phyloP scores from a whole-genome alignment of 2,113 vertebrate genomes.

The Rattus rattus region DNA sequence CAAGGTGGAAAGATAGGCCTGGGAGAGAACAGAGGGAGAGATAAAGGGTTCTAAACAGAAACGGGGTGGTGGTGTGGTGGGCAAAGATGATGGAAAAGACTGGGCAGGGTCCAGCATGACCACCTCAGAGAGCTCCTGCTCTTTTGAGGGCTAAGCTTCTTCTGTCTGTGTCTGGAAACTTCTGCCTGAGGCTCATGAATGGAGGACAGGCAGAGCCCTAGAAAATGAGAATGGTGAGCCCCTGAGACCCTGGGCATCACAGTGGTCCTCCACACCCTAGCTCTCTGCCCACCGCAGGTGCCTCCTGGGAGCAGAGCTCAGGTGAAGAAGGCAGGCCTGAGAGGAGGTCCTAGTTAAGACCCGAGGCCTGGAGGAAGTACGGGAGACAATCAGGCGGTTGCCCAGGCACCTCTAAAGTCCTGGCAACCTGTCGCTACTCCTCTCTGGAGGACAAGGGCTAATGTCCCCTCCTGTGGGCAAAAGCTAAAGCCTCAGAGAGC shows the following conservation, averaged over 20 bases:
- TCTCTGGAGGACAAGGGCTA: constrained; percentile 5
- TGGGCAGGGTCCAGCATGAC: not conserved
- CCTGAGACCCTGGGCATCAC: constrained; percentile 67
- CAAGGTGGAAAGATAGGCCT: not conserved
- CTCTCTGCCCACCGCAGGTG: not conserved
- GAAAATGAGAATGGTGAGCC: not conserved
- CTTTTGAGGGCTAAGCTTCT: not conserved
- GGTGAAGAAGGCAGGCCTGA: constrained; percentile 68
- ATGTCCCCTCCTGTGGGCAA: constrained; percentile 38
- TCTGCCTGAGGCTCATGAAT: not conserved
- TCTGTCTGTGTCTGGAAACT: constrained; percentile 47
- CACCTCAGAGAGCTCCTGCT: not conserved
- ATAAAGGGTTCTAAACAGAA: not conserved
- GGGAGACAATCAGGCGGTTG: not conserved
- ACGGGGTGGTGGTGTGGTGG: not conserved
- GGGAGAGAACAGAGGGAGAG: not conserved
- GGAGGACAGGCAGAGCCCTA: constrained; percentile 6
- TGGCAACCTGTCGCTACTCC: not conserved
- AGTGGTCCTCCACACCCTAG: constrained; percentile 58
- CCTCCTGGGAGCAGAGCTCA: constrained; percentile 39
- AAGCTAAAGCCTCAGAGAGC: not conserved
- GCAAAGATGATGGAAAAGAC: not conserved
- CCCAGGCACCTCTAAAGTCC: not conserved
- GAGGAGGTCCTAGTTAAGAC: constrained; percentile 42
- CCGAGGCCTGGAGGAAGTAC: constrained; percentile 49